Percentiles rank a stretch among this genome's conserved stretches.
Conservation (phyloP, 2,797 vertebrate species). For the Glossophaga mutica region DNA sequence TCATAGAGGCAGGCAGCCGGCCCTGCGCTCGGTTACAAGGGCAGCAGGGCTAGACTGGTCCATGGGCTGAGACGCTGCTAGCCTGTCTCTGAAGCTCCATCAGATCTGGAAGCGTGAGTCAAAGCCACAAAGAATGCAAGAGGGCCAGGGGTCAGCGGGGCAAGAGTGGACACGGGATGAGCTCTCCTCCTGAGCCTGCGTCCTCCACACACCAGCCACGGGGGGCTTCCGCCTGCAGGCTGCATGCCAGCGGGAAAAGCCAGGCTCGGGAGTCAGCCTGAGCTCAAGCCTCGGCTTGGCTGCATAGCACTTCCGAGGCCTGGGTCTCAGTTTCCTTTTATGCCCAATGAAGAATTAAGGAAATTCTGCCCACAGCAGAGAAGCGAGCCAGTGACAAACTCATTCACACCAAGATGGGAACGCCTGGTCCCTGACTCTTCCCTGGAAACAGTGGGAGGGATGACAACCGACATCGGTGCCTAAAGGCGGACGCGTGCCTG, state of each 20-base stretch:
- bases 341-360: not conserved
- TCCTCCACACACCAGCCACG: not conserved
- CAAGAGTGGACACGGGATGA: not conserved
- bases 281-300: no score
- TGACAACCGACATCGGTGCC: not conserved
- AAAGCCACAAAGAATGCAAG: not conserved
- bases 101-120: not conserved
- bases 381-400: not conserved
- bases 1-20: no score
- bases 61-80: not conserved
- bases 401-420: not conserved
- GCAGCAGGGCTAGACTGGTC: not conserved
- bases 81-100: not conserved
- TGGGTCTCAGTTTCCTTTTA: not conserved
- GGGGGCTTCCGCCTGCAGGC: not conserved
- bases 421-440: not conserved
- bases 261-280: not conserved
- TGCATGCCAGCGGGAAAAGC: rapidly evolving
- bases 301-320: rapidly evolving
- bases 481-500: not conserved
- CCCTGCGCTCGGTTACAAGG: not conserved
- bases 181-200: rapidly evolving
- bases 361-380: not conserved
- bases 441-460: not conserved
- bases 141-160: not conserved